These are phyloP conservation scores for Emydura subglobosa DNA, from an alignment of 2,113 vertebrate species.

Conservation along the genomic window DNA sequence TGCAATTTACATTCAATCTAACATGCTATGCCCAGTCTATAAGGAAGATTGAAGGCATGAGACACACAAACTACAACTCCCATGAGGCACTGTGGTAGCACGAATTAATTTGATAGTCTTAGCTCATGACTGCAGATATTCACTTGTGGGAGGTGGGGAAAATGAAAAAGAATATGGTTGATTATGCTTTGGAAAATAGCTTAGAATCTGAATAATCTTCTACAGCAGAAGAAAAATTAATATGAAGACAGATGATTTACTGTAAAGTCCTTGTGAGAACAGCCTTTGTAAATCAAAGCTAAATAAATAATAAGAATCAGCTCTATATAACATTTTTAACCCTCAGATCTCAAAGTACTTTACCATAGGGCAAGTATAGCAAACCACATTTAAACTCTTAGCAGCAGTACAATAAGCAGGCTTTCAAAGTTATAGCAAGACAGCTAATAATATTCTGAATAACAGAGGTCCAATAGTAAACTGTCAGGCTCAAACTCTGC, in stretches of 20 bases:
- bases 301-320: neutral
- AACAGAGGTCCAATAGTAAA: slow-evolving; percentile 8
- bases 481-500: neutral
- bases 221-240: neutral
- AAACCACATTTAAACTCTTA: neutral
- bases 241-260: neutral
- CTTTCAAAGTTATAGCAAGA: neutral
- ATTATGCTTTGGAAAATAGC: slow-evolving; percentile 15
- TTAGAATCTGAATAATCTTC: neutral
- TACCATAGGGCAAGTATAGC: neutral
- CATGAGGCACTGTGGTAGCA: neutral
- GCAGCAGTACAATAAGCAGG: neutral
- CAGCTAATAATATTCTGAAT: neutral
- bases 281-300: neutral
- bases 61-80: neutral
- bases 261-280: neutral
- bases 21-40: neutral
- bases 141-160: neutral
- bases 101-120: neutral
- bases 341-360: neutral
- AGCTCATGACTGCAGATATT: neutral
- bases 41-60: neutral
- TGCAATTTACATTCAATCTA: neutral
- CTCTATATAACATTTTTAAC: neutral
- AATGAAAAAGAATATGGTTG: neutral